A percentile compares a stretch with the other conserved stretches of the same genome.
phyloP scores from a whole-genome alignment of 2,888 invertebrate species.

The Willowsia nigromaculata region DNA sequence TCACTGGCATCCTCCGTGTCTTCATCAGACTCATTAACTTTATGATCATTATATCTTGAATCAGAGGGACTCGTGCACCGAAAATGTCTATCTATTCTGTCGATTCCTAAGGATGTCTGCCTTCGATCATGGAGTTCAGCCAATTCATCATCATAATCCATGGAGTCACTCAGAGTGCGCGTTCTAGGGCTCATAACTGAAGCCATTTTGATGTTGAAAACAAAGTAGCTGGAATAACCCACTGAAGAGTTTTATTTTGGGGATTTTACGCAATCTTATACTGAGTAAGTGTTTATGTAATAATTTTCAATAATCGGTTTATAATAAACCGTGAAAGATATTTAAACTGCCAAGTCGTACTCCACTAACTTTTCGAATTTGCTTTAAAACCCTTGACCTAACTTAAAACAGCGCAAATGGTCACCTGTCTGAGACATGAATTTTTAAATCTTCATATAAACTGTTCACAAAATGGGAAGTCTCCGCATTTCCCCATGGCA shows the following conservation, averaged over 20 bases:
- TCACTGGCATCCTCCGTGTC: slow-evolving; percentile 99
- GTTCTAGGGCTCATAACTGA: slow-evolving; percentile 50
- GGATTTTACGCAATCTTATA: background rate
- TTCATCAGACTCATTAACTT: slow-evolving; percentile 79
- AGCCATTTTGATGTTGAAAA: slow-evolving; percentile 25
- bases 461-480: no score
- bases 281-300: no score
- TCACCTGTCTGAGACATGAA: no score
- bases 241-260: background rate
- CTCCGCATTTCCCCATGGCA: no score
- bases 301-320: no score
- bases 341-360: no score
- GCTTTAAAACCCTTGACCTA: no score
- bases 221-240: background rate
- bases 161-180: slow-evolving; percentile 73
- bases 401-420: no score
- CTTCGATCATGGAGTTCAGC: slow-evolving; percentile 69
- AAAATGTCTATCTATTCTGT: slow-evolving; percentile 49
- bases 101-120: slow-evolving; percentile 21
- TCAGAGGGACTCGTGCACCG: slow-evolving; percentile 54
- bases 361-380: no score
- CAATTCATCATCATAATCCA: slow-evolving; percentile 77
- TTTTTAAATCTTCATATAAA: no score
- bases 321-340: no score
- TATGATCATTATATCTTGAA: slow-evolving; percentile 31